Base-by-base conservation (phyloP, 2,888 invertebrate genomes). In the Hirtodrosophila cameraria region DNA sequence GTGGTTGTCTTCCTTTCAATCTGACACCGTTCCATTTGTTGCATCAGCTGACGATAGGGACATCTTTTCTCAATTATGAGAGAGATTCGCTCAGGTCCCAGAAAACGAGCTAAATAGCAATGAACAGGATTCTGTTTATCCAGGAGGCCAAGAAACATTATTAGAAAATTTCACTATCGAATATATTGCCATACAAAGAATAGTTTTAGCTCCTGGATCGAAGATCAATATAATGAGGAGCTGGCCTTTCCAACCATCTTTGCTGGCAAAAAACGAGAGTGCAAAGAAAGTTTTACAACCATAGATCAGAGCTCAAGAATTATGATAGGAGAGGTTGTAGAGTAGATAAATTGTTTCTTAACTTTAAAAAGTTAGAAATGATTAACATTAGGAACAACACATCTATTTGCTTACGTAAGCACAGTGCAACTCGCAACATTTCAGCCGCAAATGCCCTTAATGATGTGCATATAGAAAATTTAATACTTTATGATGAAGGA, bases 251-350 rank as follows among this genome's bases (percentile, higher is more conserved):
- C 55, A n/a, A 28, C 52, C 1, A 50, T 66, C 6, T 63, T 50
- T 18, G 63, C 63, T 13, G 55, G 57, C 31, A 49, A 11, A 2
- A 61, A 61, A 20, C 20, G 53, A 3, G 25, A 49, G n/a, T 11
- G 11, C 33, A 1, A 11, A 8, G 5, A 43, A 31, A 45, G 31
- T 45, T 55, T 31, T 38, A 46, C 50, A 43, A 63, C 52, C 25
- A 55, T 67, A 31, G 46, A 15, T 70, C 67, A 1, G 59, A 66
- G 16, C 52, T 41, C 30, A n/a, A 61, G 9, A 30, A 61, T 31
- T 52, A 48, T n/a, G 55, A 67, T 36, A 55, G 64, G 25, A 55
- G 54, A 46, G 61, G 68, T 43, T 53, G 58, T 41, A 52, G 57
- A 28, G 18, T 43, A n/a, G 60, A 60, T 33, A 59, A 69, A 20